Evolutionary conservation across 2,113 vertebrate species (phyloP).

Genomic region (Telmatochromis sp.): DNA sequence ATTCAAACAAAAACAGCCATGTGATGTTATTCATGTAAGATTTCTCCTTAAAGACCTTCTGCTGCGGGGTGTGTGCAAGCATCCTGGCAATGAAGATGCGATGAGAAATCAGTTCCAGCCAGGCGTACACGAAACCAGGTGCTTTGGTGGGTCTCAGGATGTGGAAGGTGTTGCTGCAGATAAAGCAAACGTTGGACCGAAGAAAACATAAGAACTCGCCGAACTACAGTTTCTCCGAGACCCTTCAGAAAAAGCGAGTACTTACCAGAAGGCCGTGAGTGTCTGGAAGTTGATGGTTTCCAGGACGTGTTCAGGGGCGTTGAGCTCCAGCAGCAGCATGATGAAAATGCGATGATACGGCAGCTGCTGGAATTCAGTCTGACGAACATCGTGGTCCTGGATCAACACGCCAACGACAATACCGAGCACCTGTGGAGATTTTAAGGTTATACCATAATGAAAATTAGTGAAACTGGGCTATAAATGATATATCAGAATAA

Average conservation of each 20-base stretch:
- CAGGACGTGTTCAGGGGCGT: conserved; percentile 95
- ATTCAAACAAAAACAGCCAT: neutral
- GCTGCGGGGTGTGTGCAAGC: conserved; percentile 97
- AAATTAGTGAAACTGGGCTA: neutral
- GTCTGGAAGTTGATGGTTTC: conserved; percentile 99
- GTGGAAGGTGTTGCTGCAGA: conserved; percentile 95
- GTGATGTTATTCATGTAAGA: neutral
- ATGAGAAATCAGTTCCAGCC: conserved; percentile 98
- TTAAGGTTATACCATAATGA: fast-evolving
- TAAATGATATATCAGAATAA: neutral
- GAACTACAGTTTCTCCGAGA: fast-evolving
- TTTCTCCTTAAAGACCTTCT: conserved; percentile 78
- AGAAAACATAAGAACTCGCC: neutral
- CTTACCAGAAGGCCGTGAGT: conserved; percentile 96
- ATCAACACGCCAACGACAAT: conserved; percentile 97
- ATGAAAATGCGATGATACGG: conserved; percentile 98
- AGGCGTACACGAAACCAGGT: conserved; percentile 97
- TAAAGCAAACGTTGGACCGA: neutral
- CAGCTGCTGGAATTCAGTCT: conserved; percentile 97
- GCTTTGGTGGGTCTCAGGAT: conserved; percentile 99
- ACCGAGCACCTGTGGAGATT: conserved; percentile 83
- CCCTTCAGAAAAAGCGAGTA: neutral
- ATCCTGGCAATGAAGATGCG: conserved; percentile 99
- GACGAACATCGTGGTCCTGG: conserved; percentile 95
- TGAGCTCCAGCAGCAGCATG: conserved; percentile 96